These are phyloP conservation scores for Aphrophora alni DNA, from an alignment of 2,888 invertebrate genomes.

Conservation along the genomic window DNA sequence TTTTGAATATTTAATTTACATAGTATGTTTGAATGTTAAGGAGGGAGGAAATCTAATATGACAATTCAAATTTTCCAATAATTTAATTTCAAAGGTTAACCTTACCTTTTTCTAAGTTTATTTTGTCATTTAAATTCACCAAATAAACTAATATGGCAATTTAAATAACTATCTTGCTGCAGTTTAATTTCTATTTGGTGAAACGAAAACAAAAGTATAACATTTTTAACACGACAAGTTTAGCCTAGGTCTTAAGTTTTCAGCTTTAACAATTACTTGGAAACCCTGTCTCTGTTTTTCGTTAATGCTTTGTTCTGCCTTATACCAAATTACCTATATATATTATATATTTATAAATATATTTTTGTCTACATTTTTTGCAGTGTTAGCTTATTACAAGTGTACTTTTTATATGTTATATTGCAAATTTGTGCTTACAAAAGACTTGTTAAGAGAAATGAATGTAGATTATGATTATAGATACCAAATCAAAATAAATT, in stretches of 20 bases:
- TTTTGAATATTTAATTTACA: too few species aligned
- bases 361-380: neutral
- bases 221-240: too few species aligned
- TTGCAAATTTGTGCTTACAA: neutral
- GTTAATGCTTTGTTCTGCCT: neutral
- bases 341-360: neutral
- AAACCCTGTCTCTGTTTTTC: neutral
- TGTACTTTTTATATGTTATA: neutral
- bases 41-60: too few species aligned
- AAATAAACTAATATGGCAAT: too few species aligned
- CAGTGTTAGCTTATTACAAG: neutral
- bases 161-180: too few species aligned
- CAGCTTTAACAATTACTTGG: neutral
- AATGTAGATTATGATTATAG: slow-evolving; percentile 14
- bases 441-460: slow-evolving; percentile 5
- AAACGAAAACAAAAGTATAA: too few species aligned
- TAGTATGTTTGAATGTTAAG: too few species aligned
- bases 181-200: too few species aligned
- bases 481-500: slow-evolving; percentile 38
- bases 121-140: too few species aligned
- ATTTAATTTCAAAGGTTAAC: too few species aligned
- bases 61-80: too few species aligned
- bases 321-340: neutral
- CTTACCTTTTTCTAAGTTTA: too few species aligned
- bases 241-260: neutral